Percentiles rank a stretch among this genome's conserved stretches.
Evolutionary conservation across 2,113 vertebrate species (phyloP).

Genomic region (Apistogramma diplotaenia): DNA sequence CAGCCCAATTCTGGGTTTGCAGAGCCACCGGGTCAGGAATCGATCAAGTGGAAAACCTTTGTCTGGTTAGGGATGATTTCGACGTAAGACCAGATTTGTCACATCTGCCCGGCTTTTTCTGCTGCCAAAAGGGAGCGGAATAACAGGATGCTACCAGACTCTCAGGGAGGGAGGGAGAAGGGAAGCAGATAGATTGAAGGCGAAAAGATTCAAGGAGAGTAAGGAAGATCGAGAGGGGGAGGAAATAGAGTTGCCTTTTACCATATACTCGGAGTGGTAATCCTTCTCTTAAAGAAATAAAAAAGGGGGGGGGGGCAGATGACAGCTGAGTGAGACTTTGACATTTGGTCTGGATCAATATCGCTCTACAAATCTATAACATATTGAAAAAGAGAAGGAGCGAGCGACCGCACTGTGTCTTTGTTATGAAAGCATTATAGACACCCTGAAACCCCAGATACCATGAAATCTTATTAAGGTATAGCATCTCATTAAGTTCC

Average conservation of each 20-base stretch:
- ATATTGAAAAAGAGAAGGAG: not conserved
- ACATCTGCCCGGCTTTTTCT: conserved; percentile 70
- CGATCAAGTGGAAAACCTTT: conserved; percentile 77
- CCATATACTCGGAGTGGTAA: conserved; percentile 34
- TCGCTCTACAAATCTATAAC: conserved; percentile 24
- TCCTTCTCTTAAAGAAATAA: conserved; percentile 4
- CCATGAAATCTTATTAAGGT: conserved; percentile 70
- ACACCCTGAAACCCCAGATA: conserved; percentile 51
- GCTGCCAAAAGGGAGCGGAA: conserved; percentile 63
- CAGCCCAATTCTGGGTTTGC: conserved; percentile 63
- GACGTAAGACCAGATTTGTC: conserved; percentile 73
- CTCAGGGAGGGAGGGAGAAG: conserved; percentile 18
- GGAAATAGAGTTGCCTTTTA: conserved; percentile 39
- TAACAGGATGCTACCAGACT: conserved; percentile 70
- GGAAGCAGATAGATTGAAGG: not conserved
- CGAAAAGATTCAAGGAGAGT: not conserved
- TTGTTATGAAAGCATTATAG: conserved; percentile 52
- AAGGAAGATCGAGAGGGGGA: conserved; percentile 11
- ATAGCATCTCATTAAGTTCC: conserved; percentile 69
- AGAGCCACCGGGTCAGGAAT: conserved; percentile 71
- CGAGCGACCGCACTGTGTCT: conserved; percentile 3
- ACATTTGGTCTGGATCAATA: conserved; percentile 45
- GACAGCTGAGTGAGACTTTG: conserved; percentile 24
- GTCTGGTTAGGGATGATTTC: conserved; percentile 67
- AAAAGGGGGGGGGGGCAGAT: not conserved